Base-by-base conservation (phyloP, 2,113 vertebrate species). In the Rhombomys opimus region DNA sequence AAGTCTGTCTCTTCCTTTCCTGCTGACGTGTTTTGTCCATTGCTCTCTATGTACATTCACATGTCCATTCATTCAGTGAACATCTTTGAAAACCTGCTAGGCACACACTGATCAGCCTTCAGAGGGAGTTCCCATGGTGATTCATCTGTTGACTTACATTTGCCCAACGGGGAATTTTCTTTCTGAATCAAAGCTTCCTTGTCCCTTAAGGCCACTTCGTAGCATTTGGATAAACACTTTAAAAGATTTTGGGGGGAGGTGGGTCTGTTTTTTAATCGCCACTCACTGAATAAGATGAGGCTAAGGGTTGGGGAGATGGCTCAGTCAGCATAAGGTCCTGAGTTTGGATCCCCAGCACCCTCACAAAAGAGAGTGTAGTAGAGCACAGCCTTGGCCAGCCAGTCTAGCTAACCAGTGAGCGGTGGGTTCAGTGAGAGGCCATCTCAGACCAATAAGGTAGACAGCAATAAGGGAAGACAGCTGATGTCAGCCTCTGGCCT, bases 221-320 rank as follows among this genome's bases (percentile, higher is more conserved):
- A 57, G 57, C 61, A 46, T 67, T 73, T 46, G 14, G 50, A 87
- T 85, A 54, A 87, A 68, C 10, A n/a, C 63, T 78, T 95, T 22
- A 38, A 78, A 70, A 68, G 18, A 81, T 72, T 75, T 67, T 68
- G 5, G 12, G 54, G 20, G 54, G 10, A 18, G 67, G 75, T 57
- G n/a, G n/a, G 41, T 41, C 82, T 77, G 54, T 59, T 91, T 94
- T 89, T 65, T 52, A 61, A 73, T 57, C 88, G 57, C 57, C 30
- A 18, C 41, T 38, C n/a, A n/a, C 72, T 95, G n/a, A 94, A 88
- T 95, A 73, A 68, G 50, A 91, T 87, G 90, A 80, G 77, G 84
- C 89, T 89, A 75, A 32, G 27, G 84, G 41, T 38, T 65, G 82
- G 59, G 13, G 57, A 84, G 57, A 63, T 41, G 32, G 23, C 57